These are phyloP conservation scores for Ramphastos sulfuratus DNA, from an alignment of 2,113 vertebrate species.

Conservation along the genomic window DNA sequence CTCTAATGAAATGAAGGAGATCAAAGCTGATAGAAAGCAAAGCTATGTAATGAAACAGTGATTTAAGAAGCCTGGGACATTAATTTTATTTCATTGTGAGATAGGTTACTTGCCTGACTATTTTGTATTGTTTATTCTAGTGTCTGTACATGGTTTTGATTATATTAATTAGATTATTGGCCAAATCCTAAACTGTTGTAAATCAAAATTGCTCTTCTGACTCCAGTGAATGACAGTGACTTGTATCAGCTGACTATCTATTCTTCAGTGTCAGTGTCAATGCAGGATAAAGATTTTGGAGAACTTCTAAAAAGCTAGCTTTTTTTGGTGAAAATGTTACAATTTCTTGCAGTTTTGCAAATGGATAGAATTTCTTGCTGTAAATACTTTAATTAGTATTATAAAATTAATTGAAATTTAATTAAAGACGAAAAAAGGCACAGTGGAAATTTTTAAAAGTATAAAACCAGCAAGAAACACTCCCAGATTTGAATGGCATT, in stretches of 20 bases:
- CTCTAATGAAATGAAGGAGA: slow-evolving; percentile 75
- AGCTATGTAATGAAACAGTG: slow-evolving; percentile 72
- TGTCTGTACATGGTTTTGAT: slow-evolving; percentile 74
- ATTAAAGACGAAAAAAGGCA: slow-evolving; percentile 77
- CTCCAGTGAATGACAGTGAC: slow-evolving; percentile 46
- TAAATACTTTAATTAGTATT: slow-evolving; percentile 68
- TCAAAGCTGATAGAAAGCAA: slow-evolving; percentile 79
- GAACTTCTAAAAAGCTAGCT: slow-evolving; percentile 5
- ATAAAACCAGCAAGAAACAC: slow-evolving; percentile 65
- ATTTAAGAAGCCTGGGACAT: slow-evolving; percentile 77
- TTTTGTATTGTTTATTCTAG: slow-evolving; percentile 71
- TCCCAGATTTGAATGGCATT: slow-evolving; percentile 73
- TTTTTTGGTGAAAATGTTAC: slow-evolving; percentile 24
- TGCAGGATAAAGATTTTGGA: not conserved
- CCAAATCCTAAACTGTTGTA: slow-evolving; percentile 56
- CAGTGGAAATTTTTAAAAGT: slow-evolving; percentile 73
- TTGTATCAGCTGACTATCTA: slow-evolving; percentile 24
- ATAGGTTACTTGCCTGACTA: slow-evolving; percentile 74
- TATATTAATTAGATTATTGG: slow-evolving; percentile 77
- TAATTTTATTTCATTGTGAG: slow-evolving; percentile 74
- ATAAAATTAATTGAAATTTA: slow-evolving; percentile 72
- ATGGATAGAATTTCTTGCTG: slow-evolving; percentile 50
- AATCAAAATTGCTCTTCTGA: slow-evolving; percentile 53
- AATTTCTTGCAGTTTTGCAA: slow-evolving; percentile 38
- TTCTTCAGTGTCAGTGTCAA: not conserved